phyloP scores from a whole-genome alignment of 2,888 invertebrate genomes.

The Erebia ligea region DNA sequence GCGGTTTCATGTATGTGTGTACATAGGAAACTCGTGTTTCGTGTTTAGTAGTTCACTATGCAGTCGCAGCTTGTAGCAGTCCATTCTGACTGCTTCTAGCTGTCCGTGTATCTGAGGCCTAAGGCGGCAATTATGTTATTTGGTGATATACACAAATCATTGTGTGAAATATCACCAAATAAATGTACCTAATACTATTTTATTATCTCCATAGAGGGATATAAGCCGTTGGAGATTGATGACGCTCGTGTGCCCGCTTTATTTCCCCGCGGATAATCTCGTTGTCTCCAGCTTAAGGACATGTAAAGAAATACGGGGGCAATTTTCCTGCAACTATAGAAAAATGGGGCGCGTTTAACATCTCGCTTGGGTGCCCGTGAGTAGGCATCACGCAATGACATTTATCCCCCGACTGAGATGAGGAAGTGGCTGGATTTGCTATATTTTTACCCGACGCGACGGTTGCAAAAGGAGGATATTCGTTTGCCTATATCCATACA shows the following conservation, averaged over 20 bases:
- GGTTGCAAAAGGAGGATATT: background rate
- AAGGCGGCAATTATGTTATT: no score
- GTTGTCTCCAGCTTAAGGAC: slow-evolving; percentile 80
- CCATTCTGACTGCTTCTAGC: no score
- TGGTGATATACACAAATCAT: background rate
- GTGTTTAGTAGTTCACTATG: no score
- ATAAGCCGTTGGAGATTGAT: slow-evolving; percentile 65
- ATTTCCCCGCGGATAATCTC: slow-evolving; percentile 79
- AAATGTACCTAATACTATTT: slow-evolving; percentile 26
- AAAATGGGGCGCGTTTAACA: slow-evolving; percentile 78
- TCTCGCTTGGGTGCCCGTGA: slow-evolving; percentile 65
- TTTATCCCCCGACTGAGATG: slow-evolving; percentile 44
- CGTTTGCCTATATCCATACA: no score
- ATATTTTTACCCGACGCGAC: background rate
- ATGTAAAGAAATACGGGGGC: slow-evolving; percentile 80
- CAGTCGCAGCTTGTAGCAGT: no score
- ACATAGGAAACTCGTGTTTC: no score
- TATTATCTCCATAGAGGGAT: slow-evolving; percentile 41
- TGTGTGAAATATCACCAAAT: slow-evolving; percentile 6
- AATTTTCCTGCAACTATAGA: slow-evolving; percentile 80
- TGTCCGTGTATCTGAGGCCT: no score
- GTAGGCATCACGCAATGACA: slow-evolving; percentile 41
- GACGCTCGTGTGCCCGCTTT: slow-evolving; percentile 75
- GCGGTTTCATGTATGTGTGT: no score
- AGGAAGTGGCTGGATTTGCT: slow-evolving; percentile 20